Conservation (phyloP, 2,113 vertebrate genomes). For the Malurus elegans region DNA sequence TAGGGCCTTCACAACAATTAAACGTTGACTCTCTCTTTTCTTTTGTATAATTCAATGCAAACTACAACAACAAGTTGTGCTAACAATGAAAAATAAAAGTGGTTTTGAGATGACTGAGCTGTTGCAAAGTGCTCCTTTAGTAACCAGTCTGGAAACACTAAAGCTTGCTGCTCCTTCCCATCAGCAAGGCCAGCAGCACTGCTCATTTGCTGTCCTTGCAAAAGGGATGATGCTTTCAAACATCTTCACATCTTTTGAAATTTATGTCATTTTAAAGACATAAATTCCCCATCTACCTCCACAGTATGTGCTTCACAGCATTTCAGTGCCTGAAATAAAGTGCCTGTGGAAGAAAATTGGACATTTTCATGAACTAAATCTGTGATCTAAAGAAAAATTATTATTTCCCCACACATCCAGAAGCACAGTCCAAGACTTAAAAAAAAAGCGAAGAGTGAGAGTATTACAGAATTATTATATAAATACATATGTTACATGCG, state of each 20-base stretch:
- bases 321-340: not conserved
- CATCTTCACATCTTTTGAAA: not conserved
- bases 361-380: not conserved
- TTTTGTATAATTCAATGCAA: not conserved
- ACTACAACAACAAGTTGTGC: not conserved
- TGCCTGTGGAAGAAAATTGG: not conserved
- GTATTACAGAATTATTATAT: not conserved
- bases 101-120: not conserved
- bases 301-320: rapidly evolving
- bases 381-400: not conserved
- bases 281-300: not conserved
- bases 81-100: not conserved
- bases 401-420: not conserved
- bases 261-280: not conserved
- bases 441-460: not conserved
- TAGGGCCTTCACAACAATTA: not conserved
- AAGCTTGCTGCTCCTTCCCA: not conserved
- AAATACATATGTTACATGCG: not conserved
- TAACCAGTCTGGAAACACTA: not conserved
- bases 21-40: not conserved
- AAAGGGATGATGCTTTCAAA: not conserved
- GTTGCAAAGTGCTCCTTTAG: not conserved
- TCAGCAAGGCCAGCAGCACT: not conserved
- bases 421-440: not conserved
- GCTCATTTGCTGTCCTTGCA: not conserved